A percentile compares a stretch with the other conserved stretches of the same genome.
phyloP scores from a whole-genome alignment of 92 coral and sea anemone species.

The Bergia puertoricense region DNA sequence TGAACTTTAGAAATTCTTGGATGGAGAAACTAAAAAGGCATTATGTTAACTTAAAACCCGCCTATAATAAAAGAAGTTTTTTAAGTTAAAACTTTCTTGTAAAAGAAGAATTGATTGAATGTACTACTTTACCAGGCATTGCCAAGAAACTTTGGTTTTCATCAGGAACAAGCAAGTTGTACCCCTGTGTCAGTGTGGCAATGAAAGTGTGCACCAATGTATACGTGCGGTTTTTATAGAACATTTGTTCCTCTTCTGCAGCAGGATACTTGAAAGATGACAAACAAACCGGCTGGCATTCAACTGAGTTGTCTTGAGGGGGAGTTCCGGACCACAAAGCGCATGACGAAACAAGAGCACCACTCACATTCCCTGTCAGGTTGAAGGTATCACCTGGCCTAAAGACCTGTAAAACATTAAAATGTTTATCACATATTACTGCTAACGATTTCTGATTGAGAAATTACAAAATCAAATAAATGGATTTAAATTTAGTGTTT shows the following conservation, averaged over 20 bases:
- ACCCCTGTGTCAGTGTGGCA: constrained; percentile 58
- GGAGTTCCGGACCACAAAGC: constrained; percentile 1
- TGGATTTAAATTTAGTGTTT: too few species aligned
- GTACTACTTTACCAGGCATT: constrained; percentile 60
- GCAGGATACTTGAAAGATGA: constrained; percentile 1
- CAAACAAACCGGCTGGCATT: constrained; percentile 22
- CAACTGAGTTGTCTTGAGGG: neutral
- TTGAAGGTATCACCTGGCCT: constrained; percentile 22
- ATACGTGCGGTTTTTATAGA: constrained; percentile 30
- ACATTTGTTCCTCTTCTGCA: neutral
- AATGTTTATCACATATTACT: neutral
- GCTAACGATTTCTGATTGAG: neutral
- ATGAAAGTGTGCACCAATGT: constrained; percentile 47
- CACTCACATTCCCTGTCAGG: neutral
- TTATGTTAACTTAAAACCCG: neutral
- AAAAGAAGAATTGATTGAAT: constrained; percentile 34
- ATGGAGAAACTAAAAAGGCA: too few species aligned
- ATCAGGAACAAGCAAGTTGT: constrained; percentile 64
- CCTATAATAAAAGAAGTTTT: neutral
- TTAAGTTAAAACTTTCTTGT: neutral
- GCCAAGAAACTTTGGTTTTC: constrained; percentile 40
- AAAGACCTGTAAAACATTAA: constrained; percentile 9
- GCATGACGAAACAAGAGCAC: constrained; percentile 1
- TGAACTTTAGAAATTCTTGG: too few species aligned
- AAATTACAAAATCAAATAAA: neutral